Evolutionary conservation across 2,888 invertebrate species (phyloP).

Genomic region (Eupelmus urozonus): DNA sequence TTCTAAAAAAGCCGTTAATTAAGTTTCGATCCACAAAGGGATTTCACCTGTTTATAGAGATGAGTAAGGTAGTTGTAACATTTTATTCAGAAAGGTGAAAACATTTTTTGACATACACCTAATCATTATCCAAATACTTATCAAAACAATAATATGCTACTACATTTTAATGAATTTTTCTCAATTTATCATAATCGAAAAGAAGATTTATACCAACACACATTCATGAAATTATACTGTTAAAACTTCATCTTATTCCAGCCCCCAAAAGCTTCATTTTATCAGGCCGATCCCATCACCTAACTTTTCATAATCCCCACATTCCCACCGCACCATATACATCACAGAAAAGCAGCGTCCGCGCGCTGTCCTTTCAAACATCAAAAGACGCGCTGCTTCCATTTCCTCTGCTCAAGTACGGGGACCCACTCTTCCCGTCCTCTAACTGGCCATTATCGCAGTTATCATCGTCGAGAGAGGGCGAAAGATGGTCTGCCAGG

Average conservation of each 20-base stretch:
- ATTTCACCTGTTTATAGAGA: constrained; percentile 29
- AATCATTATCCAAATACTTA: no score
- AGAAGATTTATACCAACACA: not conserved
- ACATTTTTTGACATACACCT: not conserved
- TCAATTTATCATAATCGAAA: no score
- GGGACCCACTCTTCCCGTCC: no score
- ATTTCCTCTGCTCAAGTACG: not conserved
- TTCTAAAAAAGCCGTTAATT: constrained; percentile 57
- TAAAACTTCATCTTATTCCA: constrained; percentile 10
- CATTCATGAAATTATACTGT: constrained; percentile 24
- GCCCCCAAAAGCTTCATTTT: constrained; percentile 25
- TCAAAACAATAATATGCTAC: no score
- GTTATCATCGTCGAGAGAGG: constrained; percentile 33
- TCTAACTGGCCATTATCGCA: constrained; percentile 48
- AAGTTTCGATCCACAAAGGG: constrained; percentile 50
- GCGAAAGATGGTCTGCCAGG: constrained; percentile 5
- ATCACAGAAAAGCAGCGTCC: not conserved
- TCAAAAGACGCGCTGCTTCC: constrained; percentile 38
- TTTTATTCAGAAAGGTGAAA: constrained; percentile 41
- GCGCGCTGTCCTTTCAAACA: constrained; percentile 10
- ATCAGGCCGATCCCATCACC: not conserved
- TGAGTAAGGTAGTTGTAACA: constrained; percentile 49
- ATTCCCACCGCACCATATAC: not conserved
- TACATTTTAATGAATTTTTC: no score
- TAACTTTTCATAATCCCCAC: constrained; percentile 53